phyloP scores from a whole-genome alignment of 2,888 invertebrate genomes.

The Yponomeuta evonymella region DNA sequence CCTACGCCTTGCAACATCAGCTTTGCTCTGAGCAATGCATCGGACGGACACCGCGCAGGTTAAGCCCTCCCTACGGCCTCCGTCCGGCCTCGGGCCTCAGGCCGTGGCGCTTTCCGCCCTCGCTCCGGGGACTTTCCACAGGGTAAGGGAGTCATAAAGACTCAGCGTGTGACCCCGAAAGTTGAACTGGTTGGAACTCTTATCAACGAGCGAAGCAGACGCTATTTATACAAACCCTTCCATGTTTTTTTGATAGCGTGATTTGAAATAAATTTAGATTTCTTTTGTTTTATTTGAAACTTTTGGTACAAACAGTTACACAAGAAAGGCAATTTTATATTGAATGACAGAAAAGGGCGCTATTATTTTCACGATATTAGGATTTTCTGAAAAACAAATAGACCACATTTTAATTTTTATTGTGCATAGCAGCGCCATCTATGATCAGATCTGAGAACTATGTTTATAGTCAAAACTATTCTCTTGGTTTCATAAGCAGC shows the following conservation, averaged over 20 bases:
- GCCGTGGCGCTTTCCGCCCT: slow-evolving; percentile 68
- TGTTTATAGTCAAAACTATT: not conserved
- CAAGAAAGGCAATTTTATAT: not conserved
- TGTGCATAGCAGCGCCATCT: not conserved
- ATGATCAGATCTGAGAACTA: not conserved
- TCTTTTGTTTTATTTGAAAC: not conserved
- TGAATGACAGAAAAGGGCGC: too few species aligned
- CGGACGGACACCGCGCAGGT: slow-evolving; percentile 46
- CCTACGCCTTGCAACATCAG: slow-evolving; percentile 50
- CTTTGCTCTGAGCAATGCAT: slow-evolving; percentile 74
- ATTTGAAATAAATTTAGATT: slow-evolving; percentile 30
- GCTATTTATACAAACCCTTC: slow-evolving; percentile 24
- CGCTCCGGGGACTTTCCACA: slow-evolving; percentile 77
- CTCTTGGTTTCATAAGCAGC: too few species aligned
- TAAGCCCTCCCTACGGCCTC: slow-evolving; percentile 51
- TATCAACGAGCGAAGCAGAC: accelerated
- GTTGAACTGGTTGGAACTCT: slow-evolving; percentile 66
- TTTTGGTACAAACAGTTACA: not conserved
- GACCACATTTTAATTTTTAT: not conserved
- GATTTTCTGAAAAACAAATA: too few species aligned
- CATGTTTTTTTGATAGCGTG: slow-evolving; percentile 38
- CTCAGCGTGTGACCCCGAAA: slow-evolving; percentile 65
- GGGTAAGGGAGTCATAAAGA: slow-evolving; percentile 53
- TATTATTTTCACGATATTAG: too few species aligned
- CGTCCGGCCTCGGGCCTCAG: slow-evolving; percentile 48